Conservation (phyloP, 1,140 invertebrate species). For the Gryon sp. region DNA sequence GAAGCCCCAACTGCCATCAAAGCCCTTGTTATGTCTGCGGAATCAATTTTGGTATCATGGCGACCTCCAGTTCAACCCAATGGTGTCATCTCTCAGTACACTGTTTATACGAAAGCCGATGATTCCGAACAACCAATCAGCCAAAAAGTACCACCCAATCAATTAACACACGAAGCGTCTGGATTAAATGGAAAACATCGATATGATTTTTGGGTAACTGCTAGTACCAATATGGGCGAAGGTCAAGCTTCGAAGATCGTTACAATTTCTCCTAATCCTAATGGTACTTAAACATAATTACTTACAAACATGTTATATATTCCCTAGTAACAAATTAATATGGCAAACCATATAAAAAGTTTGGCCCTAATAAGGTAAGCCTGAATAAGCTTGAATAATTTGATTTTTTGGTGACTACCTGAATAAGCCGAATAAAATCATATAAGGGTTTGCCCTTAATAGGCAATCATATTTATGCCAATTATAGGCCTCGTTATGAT, state of each 20-base stretch:
- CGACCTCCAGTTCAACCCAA: conserved; percentile 94
- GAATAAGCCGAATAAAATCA: too few species aligned
- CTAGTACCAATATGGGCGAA: conserved; percentile 95
- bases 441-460: too few species aligned
- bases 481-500: too few species aligned
- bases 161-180: conserved; percentile 86
- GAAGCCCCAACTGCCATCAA: conserved; percentile 95
- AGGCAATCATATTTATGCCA: too few species aligned
- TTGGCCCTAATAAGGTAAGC: too few species aligned
- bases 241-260: conserved; percentile 93
- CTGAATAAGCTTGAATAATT: too few species aligned
- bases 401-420: too few species aligned
- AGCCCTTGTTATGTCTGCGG: conserved; percentile 93
- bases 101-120: conserved; percentile 92
- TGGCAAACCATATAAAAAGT: too few species aligned
- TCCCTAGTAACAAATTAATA: too few species aligned
- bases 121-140: conserved; percentile 84
- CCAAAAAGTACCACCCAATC: conserved; percentile 83
- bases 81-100: conserved; percentile 95
- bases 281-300: too few species aligned
- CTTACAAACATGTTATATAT: too few species aligned
- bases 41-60: conserved; percentile 96
- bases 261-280: conserved; percentile 88
- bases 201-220: conserved; percentile 97
- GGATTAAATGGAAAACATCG: conserved; percentile 89